phyloP scores from a whole-genome alignment of 2,797 vertebrate genomes.

The Trachops cirrhosus region DNA sequence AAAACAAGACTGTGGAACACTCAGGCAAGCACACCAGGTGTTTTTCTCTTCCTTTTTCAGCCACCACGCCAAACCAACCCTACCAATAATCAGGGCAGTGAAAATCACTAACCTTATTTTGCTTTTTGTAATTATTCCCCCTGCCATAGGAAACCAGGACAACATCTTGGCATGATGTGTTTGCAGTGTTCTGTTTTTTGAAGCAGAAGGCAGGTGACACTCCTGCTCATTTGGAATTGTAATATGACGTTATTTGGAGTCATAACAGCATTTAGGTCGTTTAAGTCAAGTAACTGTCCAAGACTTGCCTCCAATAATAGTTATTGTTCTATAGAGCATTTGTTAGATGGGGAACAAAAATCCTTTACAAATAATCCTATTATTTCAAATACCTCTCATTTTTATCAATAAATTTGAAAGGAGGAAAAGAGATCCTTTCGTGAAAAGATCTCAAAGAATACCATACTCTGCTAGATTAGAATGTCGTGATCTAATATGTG shows the following conservation, averaged over 20 bases:
- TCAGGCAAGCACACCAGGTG: neutral
- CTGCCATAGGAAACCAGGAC: neutral
- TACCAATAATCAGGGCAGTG: neutral
- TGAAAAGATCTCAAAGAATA: slow-evolving; percentile 39
- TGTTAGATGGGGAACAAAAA: slow-evolving; percentile 51
- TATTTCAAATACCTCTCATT: slow-evolving; percentile 60
- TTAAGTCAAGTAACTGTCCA: neutral
- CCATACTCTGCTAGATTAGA: slow-evolving; percentile 16
- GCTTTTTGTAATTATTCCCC: neutral
- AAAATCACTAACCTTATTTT: neutral
- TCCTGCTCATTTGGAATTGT: neutral
- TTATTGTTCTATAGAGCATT: neutral
- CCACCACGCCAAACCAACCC: neutral
- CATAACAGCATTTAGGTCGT: neutral
- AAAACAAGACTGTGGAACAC: neutral
- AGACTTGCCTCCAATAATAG: neutral
- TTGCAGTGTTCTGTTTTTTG: neutral
- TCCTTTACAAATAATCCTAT: neutral
- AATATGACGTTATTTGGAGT: neutral
- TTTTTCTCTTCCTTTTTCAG: neutral
- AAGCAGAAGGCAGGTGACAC: neutral
- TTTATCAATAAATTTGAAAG: slow-evolving; percentile 41
- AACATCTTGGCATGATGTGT: neutral
- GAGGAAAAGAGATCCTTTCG: slow-evolving; percentile 27
- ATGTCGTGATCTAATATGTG: slow-evolving; percentile 1